Evolutionary conservation across 2,797 vertebrate species (phyloP).

Genomic region (Neolamprologus multifasciatus): DNA sequence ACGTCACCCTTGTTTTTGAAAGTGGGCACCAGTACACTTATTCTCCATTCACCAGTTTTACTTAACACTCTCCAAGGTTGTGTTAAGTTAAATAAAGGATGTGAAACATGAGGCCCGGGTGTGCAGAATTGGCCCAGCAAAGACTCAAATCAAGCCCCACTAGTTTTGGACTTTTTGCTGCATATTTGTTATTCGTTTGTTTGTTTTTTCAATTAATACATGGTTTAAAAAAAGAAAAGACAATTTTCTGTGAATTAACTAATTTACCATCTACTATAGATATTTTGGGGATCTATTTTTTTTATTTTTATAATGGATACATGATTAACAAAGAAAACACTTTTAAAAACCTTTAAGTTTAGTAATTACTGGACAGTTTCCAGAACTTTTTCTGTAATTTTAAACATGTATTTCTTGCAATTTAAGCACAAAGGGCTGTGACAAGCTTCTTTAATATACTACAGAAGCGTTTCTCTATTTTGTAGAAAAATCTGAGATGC

Average conservation of each 20-base stretch:
- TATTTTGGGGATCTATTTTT: not conserved
- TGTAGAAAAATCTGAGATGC: not conserved
- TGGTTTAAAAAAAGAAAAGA: not conserved
- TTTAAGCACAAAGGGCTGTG: not conserved
- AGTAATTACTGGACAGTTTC: not conserved
- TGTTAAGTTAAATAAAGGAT: not conserved
- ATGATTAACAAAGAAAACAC: not conserved
- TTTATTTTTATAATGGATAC: not conserved
- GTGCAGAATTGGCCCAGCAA: not conserved
- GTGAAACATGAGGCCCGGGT: not conserved
- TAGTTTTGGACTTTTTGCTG: not conserved
- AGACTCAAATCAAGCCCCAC: fast-evolving
- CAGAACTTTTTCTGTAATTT: not conserved
- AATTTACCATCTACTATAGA: not conserved
- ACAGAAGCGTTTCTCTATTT: not conserved
- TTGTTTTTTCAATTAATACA: fast-evolving
- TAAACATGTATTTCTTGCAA: not conserved
- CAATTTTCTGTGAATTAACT: fast-evolving
- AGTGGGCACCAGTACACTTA: not conserved
- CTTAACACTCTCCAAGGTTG: not conserved
- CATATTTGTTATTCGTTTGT: not conserved
- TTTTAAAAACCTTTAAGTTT: not conserved
- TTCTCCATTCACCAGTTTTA: not conserved
- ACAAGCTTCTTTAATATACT: not conserved
- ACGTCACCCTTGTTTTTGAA: not conserved